Base-by-base conservation (phyloP, 2,113 vertebrate species). In the Holacanthus passer region DNA sequence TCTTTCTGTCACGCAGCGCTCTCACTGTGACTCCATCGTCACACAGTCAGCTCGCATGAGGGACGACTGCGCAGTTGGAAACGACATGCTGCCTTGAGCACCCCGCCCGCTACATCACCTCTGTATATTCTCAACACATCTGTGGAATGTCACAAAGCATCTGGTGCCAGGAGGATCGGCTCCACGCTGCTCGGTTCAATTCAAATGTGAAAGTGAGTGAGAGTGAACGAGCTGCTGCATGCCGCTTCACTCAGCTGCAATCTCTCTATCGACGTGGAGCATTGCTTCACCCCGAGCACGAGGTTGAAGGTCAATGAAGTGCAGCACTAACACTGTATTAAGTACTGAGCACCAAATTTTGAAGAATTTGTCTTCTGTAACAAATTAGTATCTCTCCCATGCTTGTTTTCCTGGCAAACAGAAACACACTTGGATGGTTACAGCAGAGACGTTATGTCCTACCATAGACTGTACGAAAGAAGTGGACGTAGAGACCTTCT, bases 11-110 rank as follows among this genome's bases (percentile, higher is more conserved):
- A 4, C 1, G 35, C 31, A 52, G 70, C 9, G 3, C 1, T 2
- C 0, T 1, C 7, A 37, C 7, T 29, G 0, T 37, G 1, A 1
- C 2, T 22, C 29, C 3, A 0, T 6, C 11, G 0, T 2, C 17
- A 16, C 5, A 27, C 2, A 4, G 4, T 31, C 56, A 12, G 19
- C 8, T 9, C 2, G 7, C 1, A 10, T 2, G 5, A 7, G 3
- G 4, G 17, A 3, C 0, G 22, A 1, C 14, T 1, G 1, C 7
- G 14, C 3, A 3, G 4, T 0, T 45, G 59, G 1, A 12, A 37
- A n/a, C 9, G 22, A 11, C 5, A 1, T 0, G 0, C 19, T 2
- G 2, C n/a, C 7, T 16, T 64, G 22, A 37, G 35, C n/a, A 27
- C 29, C 6, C 20, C 2, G 1, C 73, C 31, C 7, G 24, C 45